Base-by-base conservation (phyloP, 1,140 invertebrate species). In the Zaprionus inermis region DNA sequence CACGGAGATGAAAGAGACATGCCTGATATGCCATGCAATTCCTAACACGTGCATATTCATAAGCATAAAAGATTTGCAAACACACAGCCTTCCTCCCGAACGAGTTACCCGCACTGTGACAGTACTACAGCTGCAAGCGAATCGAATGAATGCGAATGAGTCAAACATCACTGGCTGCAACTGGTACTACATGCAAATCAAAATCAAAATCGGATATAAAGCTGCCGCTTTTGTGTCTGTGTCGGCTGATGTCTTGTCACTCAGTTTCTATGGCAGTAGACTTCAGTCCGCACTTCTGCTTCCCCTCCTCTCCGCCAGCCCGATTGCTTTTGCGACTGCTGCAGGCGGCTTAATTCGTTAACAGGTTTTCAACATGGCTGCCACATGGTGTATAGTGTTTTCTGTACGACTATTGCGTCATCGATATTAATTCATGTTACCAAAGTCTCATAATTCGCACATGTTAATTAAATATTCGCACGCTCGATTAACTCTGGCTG, bases 381-480 rank as follows among this genome's bases (percentile, higher is more conserved):
- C 44, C n/a, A 41, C 38, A 41, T 3, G 11, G 20, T 10, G 18
- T 20, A 44, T 44, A 7, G n/a, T 20, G 20, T 20, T 49, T 18
- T 0, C 44, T 22, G 24, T n/a, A n/a, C 44, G 18, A 5, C 44
- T 12, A 18, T 49, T 22, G 18, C 51, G 22, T 66, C 76, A 86
- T 86, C 76, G 88, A 88, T 88, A 77, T 82, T 83, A 77, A 72
- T 57, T 18, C 22, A 34, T 28, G 44, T 51, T 32, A 32, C 41
- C n/a, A 28, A 61, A 38, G 28, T 61, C n/a, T 44, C 38, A 44
- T 44, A 16, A 9, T 44, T 44, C 38, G n/a, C n/a, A 44, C 36
- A 38, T n/a, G 63, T 80, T 89, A 80, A 88, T 88, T 80, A 89
- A 88, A 89, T 88, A 80, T 64, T 79, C 75, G 66, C 58, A 51